These are phyloP conservation scores for Forbesichthys papilliferus DNA, from an alignment of 2,113 vertebrate species.

Conservation along the genomic window DNA sequence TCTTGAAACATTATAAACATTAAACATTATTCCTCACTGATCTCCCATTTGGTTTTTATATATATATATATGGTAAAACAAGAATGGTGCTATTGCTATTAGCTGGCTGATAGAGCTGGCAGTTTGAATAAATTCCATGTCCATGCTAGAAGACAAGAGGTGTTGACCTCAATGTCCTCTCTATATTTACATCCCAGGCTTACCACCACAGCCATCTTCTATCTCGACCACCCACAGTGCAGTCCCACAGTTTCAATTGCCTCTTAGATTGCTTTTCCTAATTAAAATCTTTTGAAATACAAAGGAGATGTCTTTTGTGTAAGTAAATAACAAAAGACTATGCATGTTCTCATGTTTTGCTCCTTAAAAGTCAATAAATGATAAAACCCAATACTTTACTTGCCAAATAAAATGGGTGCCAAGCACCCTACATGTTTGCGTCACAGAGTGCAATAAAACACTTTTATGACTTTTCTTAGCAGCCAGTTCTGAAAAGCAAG, in stretches of 20 bases:
- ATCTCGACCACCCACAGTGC: conserved; percentile 45
- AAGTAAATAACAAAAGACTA: conserved; percentile 4
- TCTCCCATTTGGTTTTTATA: neutral
- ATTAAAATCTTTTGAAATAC: neutral
- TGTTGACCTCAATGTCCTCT: conserved; percentile 33
- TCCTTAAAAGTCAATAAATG: conserved; percentile 36
- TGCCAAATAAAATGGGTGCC: conserved; percentile 46
- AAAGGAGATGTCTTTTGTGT: neutral
- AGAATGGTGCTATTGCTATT: too few species aligned
- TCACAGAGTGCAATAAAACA: conserved; percentile 64
- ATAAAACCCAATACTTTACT: conserved; percentile 64
- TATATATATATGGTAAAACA: too few species aligned
- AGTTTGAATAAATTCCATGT: neutral
- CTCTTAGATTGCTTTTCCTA: neutral
- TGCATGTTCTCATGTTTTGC: neutral
- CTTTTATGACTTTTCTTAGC: conserved; percentile 63
- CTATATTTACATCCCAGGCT: conserved; percentile 43
- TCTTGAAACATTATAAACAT: conserved; percentile 2
- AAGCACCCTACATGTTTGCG: conserved; percentile 42
- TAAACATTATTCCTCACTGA: conserved; percentile 6
- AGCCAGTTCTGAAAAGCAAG: conserved; percentile 33
- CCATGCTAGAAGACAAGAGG: conserved; percentile 13
- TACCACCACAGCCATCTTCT: conserved; percentile 41
- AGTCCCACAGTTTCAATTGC: conserved; percentile 8
- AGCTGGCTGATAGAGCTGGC: neutral